Evolutionary conservation across 1,140 invertebrate genomes (phyloP).

Genomic region (Adelges cooleyi): DNA sequence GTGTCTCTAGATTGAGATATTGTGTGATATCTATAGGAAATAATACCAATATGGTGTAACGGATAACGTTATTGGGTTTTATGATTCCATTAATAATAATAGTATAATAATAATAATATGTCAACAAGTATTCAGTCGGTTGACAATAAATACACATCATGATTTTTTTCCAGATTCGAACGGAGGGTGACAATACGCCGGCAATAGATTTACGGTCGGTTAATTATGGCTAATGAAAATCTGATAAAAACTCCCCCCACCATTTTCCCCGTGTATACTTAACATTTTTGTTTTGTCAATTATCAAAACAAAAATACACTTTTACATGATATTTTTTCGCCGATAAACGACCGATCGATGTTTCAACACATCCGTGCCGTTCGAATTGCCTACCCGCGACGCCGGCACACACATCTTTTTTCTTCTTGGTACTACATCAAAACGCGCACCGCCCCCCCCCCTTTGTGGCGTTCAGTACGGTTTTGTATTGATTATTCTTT

Average conservation of each 20-base stretch:
- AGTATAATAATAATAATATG: too few species aligned
- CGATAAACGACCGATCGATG: background rate
- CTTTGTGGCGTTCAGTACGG: too few species aligned
- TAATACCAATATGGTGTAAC: too few species aligned
- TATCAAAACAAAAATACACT: background rate
- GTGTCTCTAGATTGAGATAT: too few species aligned
- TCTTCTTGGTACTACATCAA: too few species aligned
- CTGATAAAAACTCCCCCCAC: background rate
- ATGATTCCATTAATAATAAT: too few species aligned
- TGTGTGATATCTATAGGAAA: too few species aligned
- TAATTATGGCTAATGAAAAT: conserved; percentile 14
- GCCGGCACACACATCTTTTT: background rate
- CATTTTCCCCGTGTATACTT: background rate
- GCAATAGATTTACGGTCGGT: background rate
- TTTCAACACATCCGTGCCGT: background rate
- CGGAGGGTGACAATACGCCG: background rate
- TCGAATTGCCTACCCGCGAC: background rate
- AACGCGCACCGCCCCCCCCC: too few species aligned
- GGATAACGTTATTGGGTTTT: too few species aligned
- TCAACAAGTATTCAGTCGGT: too few species aligned
- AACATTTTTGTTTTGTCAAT: background rate
- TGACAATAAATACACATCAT: background rate
- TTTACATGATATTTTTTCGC: background rate
- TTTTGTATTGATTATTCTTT: too few species aligned
- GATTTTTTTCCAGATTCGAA: conserved; percentile 11